These are phyloP conservation scores for Numenius arquata DNA, from an alignment of 2,113 vertebrate species.

Conservation along the genomic window DNA sequence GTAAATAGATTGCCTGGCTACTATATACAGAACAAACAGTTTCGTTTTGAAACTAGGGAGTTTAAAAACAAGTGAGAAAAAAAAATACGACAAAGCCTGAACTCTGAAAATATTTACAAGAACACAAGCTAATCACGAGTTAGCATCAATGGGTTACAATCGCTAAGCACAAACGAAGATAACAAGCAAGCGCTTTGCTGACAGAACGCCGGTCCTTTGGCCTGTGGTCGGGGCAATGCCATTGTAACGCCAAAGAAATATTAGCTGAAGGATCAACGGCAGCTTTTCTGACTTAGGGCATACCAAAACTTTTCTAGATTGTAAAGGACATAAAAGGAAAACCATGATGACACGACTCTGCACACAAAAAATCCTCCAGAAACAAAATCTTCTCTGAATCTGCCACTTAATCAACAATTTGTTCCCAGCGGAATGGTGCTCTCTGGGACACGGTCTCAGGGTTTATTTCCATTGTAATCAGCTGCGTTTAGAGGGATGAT, in stretches of 20 bases:
- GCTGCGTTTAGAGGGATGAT: not conserved
- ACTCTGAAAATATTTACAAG: conserved; percentile 47
- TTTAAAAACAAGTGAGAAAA: conserved; percentile 57
- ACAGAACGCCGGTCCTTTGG: not conserved
- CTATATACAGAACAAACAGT: conserved; percentile 57
- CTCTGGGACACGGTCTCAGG: not conserved
- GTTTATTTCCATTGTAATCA: not conserved
- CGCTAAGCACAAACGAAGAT: not conserved
- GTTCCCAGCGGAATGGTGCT: not conserved
- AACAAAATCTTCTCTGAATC: not conserved
- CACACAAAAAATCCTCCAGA: not conserved
- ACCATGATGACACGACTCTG: not conserved
- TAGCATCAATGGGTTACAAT: not conserved
- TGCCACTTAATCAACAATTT: not conserved
- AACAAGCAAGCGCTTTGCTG: not conserved
- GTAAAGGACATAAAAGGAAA: not conserved
- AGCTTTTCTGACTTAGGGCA: not conserved
- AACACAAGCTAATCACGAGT: not conserved
- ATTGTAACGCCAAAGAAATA: not conserved
- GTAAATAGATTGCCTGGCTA: conserved; percentile 73
- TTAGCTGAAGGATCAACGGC: not conserved
- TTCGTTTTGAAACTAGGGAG: conserved; percentile 49
- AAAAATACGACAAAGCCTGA: conserved; percentile 42
- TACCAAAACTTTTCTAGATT: not conserved
- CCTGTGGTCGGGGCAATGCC: not conserved